Evolutionary conservation across 2,113 vertebrate genomes (phyloP).

Genomic region (Odocoileus hemionus): DNA sequence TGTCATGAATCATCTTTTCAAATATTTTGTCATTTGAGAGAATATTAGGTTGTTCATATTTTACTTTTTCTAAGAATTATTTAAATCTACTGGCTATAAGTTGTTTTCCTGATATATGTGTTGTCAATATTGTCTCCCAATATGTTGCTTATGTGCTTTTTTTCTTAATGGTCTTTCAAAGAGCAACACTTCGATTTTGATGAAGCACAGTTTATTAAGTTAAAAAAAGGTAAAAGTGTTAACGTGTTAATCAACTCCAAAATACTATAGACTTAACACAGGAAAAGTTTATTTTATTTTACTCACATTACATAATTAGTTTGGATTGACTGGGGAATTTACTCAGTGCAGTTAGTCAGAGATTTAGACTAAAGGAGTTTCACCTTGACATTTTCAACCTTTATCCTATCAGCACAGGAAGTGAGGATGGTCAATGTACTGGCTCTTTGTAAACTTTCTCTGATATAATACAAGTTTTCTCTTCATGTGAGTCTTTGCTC

Average conservation of each 20-base stretch:
- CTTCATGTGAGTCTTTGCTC: not conserved
- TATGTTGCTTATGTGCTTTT: not conserved
- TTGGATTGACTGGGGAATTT: not conserved
- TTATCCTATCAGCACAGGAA: not conserved
- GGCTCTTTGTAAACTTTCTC: not conserved
- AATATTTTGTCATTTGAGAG: not conserved
- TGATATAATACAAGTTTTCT: not conserved
- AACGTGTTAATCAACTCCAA: not conserved
- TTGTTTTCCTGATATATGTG: not conserved
- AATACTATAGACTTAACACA: not conserved
- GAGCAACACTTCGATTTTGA: not conserved
- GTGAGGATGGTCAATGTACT: not conserved
- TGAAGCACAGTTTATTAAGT: not conserved
- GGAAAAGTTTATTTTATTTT: not conserved
- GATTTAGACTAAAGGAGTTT: not conserved
- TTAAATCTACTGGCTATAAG: not conserved
- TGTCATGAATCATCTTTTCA: not conserved
- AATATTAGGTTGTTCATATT: not conserved
- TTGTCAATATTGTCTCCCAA: not conserved
- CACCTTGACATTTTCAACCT: not conserved
- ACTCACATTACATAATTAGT: not conserved
- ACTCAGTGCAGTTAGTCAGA: not conserved
- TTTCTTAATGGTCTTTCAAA: not conserved
- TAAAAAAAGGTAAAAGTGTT: not conserved
- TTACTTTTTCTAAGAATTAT: not conserved